Evolutionary conservation across 2,797 vertebrate genomes (phyloP), one percentile per base, ranked within the genome.

Genomic region (Acomys russatus): DNA sequence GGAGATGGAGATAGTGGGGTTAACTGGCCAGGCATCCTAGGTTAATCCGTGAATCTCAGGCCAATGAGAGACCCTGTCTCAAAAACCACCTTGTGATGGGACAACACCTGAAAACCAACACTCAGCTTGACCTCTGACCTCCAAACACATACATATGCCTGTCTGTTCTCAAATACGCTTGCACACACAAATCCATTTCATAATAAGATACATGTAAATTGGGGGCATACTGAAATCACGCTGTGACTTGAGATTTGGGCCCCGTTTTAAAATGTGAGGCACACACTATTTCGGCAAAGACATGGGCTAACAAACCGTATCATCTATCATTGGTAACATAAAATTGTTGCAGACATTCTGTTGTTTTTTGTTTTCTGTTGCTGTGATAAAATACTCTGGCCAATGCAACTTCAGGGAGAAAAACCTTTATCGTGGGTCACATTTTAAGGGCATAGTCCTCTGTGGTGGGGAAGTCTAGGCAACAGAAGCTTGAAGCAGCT

Each of bases 141-240:
- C 15, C 70, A 30, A 25, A 74, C 54, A 44, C 23, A 20, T 12
- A 18, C 49, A 30, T 44, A 44, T 38, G 6, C 22, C 9, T 35
- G 84, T 14, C 68, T 49, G 28, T n/a, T 35, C 49, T 54, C 63
- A 66, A 66, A 68, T 51, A 23, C 7, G 44, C 18, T 25, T n/a
- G 6, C 20, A 54, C 33, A 71, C 14, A 61, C 85, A 73, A 38
- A 59, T 35, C 56, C 80, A 54, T 61, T 51, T 71, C 66, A 76
- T 64, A 77, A 64, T 28, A 82, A 92, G 61, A 61, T 38, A 80
- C 20, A 92, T 85, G 59, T 74, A 85, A 84, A 94, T 38, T 66
- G 51, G 80, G 38, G 85, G 56, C 66, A 61, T 54, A 30, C 8
- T 78, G 17, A 77, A 88, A 59, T 38, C 49, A 38, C 38, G 18